Evolutionary conservation across 2,888 invertebrate genomes (phyloP).

Genomic region (Neria commutata): DNA sequence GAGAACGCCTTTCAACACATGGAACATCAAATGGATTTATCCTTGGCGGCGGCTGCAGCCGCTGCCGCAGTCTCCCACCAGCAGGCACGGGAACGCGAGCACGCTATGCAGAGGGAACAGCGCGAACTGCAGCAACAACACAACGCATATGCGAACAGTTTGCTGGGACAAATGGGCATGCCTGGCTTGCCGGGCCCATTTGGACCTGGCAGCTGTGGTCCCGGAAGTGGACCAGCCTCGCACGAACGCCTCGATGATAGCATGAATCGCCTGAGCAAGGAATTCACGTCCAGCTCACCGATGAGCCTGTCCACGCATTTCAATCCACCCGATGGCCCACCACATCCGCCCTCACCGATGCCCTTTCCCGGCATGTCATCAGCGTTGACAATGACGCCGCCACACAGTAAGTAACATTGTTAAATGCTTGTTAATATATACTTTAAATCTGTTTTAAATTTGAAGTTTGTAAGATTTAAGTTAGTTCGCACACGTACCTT

Average conservation of each 20-base stretch:
- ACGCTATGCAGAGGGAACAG: slow-evolving; percentile 43
- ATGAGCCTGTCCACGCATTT: slow-evolving; percentile 62
- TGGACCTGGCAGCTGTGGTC: slow-evolving; percentile 13
- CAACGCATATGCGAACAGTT: slow-evolving; percentile 55
- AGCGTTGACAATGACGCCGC: slow-evolving; percentile 79
- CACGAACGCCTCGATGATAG: slow-evolving; percentile 61
- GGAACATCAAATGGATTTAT: slow-evolving; percentile 62
- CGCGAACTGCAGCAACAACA: slow-evolving; percentile 50
- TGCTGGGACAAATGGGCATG: slow-evolving; percentile 59
- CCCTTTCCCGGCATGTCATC: slow-evolving; percentile 78
- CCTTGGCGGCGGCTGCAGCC: slow-evolving; percentile 60
- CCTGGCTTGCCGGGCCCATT: slow-evolving; percentile 34
- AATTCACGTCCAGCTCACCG: slow-evolving; percentile 59
- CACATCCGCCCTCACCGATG: slow-evolving; percentile 67
- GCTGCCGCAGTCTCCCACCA: slow-evolving; percentile 58
- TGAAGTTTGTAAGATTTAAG: no score
- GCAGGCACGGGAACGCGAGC: slow-evolving; percentile 47
- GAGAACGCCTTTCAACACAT: slow-evolving; percentile 60
- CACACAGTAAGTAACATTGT: slow-evolving; percentile 72
- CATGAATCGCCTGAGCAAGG: slow-evolving; percentile 59
- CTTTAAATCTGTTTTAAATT: neutral
- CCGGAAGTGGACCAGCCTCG: slow-evolving; percentile 44
- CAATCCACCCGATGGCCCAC: slow-evolving; percentile 63
- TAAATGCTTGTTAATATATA: slow-evolving; percentile 13
- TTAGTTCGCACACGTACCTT: no score